A percentile compares a stretch with the other conserved stretches of the same genome.
Conservation (phyloP, 1,140 invertebrate species). For the Leptopilina clavipes region DNA sequence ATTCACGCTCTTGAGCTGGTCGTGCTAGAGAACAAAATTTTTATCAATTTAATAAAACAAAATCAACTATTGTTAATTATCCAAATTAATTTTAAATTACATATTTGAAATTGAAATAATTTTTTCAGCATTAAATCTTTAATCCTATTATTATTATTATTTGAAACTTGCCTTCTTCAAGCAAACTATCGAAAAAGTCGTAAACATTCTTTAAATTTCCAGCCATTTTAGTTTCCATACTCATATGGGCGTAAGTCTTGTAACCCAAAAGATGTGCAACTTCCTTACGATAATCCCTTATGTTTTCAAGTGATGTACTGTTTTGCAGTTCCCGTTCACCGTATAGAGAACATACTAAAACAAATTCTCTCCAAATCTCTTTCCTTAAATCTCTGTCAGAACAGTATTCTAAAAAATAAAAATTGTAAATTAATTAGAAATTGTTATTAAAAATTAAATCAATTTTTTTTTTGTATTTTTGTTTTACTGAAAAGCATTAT, state of each 20-base stretch:
- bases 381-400: conserved; percentile 84
- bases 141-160: conserved; percentile 9
- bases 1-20: conserved; percentile 85
- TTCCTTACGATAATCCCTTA: conserved; percentile 80
- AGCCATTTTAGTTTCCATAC: conserved; percentile 97
- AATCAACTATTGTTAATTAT: conserved; percentile 38
- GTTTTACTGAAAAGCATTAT: conserved; percentile 47
- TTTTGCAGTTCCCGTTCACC: conserved; percentile 81
- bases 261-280: conserved; percentile 88
- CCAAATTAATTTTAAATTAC: conserved; percentile 22
- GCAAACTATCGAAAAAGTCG: conserved; percentile 82
- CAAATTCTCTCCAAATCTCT: conserved; percentile 88
- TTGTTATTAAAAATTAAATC: background rate
- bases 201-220: conserved; percentile 86
- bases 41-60: conserved; percentile 41
- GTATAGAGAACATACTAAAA: conserved; percentile 81
- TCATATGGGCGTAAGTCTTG: conserved; percentile 87
- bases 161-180: conserved; percentile 75
- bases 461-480: conserved; percentile 30
- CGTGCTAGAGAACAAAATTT: conserved; percentile 72
- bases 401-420: conserved; percentile 81
- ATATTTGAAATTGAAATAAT: too few relatives aligned
- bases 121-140: too few relatives aligned
- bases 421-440: conserved; percentile 25
- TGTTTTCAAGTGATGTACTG: conserved; percentile 85